A percentile compares a stretch with the other conserved stretches of the same genome.
These are phyloP conservation scores for Paramormyrops kingsleyae DNA, from an alignment of 2,113 vertebrate species.

Conservation along the genomic window DNA sequence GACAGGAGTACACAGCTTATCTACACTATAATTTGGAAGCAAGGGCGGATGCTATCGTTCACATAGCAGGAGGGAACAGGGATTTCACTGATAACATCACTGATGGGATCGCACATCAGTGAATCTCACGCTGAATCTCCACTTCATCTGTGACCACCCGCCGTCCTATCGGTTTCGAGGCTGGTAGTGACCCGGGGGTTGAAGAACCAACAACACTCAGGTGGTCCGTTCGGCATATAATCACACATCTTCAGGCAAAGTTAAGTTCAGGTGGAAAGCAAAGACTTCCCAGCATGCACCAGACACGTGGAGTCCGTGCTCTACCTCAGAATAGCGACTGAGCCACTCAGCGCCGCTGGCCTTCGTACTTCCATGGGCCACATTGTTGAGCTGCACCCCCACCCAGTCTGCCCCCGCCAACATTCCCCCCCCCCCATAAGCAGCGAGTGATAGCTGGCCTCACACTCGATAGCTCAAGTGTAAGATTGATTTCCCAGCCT, in stretches of 20 bases:
- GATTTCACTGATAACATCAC: neutral
- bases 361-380: neutral
- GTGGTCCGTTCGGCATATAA: neutral
- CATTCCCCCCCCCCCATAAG: conserved; percentile 7
- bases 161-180: neutral
- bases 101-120: neutral
- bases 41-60: neutral
- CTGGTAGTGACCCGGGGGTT: neutral
- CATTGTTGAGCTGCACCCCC: conserved; percentile 15
- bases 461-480: neutral
- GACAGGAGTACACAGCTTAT: neutral
- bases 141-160: neutral
- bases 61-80: neutral
- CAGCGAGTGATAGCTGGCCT: conserved; percentile 33
- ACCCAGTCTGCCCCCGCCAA: neutral
- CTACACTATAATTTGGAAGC: neutral
- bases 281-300: neutral
- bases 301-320: neutral
- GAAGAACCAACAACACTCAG: neutral
- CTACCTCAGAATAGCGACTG: neutral
- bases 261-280: neutral
- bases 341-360: neutral
- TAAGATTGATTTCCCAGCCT: neutral
- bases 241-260: neutral
- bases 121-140: neutral